Evolutionary conservation across 2,113 vertebrate genomes (phyloP), one percentile per base, ranked within the genome.

Genomic region (Scomber colias): DNA sequence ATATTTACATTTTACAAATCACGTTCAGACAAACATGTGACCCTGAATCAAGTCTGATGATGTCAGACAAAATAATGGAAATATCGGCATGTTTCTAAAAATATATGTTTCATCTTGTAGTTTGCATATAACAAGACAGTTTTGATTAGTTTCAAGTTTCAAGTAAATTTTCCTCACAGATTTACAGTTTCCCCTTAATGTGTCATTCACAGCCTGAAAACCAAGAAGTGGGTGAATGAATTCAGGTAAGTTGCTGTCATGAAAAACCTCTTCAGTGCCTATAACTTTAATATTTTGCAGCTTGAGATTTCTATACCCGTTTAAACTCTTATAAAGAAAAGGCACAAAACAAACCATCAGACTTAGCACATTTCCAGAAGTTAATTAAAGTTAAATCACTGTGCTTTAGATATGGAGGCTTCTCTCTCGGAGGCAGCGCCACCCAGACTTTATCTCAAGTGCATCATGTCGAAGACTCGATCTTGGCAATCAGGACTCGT

Each of bases 191-290:
- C 24, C 35, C 53, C 21, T 65, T 3, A 40, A 40, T 30, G 1
- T 81, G 70, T 62, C 75, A 12, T 83, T 70, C 54, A 19, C 84
- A 98, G 97, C 77, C 51, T 98, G 44, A 96, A 94, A 91, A 95
- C 92, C 50, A 98, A 98, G 93, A 97, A 97, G 81, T 97, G 95
- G 95, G 96, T 98, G 68, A 96, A 98, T 1, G 97, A 99, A 84
- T 95, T 97, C 90, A 96, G 97, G 97, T 97, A 82, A 95, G 95
- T 45, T 55, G 2, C 21, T 4, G 11, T 7, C 16, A 14, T 50
- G 14, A n/a, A 73, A 51, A 8, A 24, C 50, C 31, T 67, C 24
- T 51, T 9, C 17, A 35, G 5, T 21, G 14, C 12, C 45, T 24
- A 11, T 4, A 24, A 16, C 11, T 4, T 11, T 69, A 11, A 19